Evolutionary conservation across 2,113 vertebrate genomes (phyloP).

Genomic region (Nibea albiflora): DNA sequence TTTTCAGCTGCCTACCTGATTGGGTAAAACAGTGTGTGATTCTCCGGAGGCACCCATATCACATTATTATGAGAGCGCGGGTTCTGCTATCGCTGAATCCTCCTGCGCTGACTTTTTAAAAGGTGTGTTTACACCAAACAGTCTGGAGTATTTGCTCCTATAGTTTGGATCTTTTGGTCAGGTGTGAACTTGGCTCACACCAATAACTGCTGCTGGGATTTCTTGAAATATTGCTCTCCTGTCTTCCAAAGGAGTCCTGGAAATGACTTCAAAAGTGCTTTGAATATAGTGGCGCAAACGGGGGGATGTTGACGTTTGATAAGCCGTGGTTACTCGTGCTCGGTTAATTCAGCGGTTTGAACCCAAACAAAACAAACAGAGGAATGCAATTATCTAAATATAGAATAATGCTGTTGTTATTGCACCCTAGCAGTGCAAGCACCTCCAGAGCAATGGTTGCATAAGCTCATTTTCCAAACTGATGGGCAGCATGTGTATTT

Average conservation of each 20-base stretch:
- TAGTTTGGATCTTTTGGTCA: constrained; percentile 19
- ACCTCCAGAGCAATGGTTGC: constrained; percentile 3
- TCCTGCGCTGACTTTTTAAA: constrained; percentile 6
- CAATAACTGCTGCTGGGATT: constrained; percentile 20
- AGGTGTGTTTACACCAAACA: constrained; percentile 14
- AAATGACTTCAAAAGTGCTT: constrained; percentile 33
- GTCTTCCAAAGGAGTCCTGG: constrained; percentile 2
- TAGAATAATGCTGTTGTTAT: neutral
- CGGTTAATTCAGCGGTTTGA: constrained; percentile 10
- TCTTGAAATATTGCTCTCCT: constrained; percentile 10
- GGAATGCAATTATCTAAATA: constrained; percentile 7
- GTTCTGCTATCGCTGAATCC: neutral
- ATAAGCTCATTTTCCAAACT: neutral
- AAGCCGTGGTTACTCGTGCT: constrained; percentile 8
- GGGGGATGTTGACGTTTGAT: constrained; percentile 4
- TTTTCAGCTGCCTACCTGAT: neutral
- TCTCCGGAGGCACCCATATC: neutral
- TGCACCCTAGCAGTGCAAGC: neutral
- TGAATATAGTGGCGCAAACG: constrained; percentile 13
- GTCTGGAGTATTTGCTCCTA: constrained; percentile 5
- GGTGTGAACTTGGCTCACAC: neutral
- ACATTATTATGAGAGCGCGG: neutral
- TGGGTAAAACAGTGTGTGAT: neutral
- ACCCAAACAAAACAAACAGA: constrained; percentile 2
- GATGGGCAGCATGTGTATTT: neutral